phyloP scores from a whole-genome alignment of 2,888 invertebrate genomes.

The Petrophora chlorosata region DNA sequence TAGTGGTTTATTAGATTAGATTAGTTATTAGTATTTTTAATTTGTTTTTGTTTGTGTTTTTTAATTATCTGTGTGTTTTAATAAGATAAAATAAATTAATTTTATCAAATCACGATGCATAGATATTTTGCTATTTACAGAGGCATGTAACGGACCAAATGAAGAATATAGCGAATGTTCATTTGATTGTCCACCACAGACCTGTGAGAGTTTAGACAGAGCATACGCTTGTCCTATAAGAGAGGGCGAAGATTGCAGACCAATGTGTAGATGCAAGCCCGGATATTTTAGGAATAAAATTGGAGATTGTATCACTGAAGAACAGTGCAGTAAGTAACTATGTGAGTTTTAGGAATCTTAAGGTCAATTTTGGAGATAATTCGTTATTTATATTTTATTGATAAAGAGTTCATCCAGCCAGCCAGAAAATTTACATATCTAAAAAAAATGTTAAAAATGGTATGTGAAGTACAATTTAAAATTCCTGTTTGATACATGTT shows the following conservation, averaged over 20 bases:
- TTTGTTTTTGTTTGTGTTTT: no score
- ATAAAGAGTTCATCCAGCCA: no score
- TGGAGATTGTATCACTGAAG: slow-evolving; percentile 23
- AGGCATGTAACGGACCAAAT: slow-evolving; percentile 29
- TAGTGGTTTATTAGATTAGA: no score
- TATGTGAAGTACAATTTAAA: no score
- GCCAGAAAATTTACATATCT: no score
- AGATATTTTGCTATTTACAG: slow-evolving; percentile 28
- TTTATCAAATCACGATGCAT: background rate
- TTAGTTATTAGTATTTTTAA: no score
- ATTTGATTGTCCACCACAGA: slow-evolving; percentile 40
- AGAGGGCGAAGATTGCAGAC: slow-evolving; percentile 16
- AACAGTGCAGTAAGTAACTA: slow-evolving; percentile 20
- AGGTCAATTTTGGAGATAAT: no score
- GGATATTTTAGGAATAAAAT: slow-evolving; percentile 41
- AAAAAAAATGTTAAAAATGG: no score
- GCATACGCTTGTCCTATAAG: slow-evolving; percentile 26
- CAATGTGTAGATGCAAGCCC: slow-evolving; percentile 44
- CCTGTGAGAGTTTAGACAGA: slow-evolving; percentile 37
- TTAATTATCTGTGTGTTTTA: background rate
- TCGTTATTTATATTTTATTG: no score
- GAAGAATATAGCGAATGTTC: slow-evolving; percentile 38
- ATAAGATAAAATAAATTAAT: background rate
- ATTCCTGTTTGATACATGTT: no score
- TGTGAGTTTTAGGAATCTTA: no score